phyloP scores from a whole-genome alignment of 2,888 invertebrate species.

The Buathra laborator region DNA sequence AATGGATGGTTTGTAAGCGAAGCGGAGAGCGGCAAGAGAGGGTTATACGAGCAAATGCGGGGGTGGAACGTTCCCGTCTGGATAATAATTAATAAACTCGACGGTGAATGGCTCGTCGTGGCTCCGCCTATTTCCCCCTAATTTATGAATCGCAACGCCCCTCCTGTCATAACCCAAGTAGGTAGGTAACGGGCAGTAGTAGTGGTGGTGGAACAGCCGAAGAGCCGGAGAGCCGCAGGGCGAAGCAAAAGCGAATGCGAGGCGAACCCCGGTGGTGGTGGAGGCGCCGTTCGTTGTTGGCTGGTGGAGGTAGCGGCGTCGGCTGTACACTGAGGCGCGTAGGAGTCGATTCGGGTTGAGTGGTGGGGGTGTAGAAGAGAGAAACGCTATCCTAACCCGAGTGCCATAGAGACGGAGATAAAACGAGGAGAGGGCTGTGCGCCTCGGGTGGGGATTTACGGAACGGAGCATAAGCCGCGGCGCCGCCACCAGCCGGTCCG shows the following conservation, averaged over 20 bases:
- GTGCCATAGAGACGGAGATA: conserved; percentile 3
- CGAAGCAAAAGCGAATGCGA: conserved; percentile 18
- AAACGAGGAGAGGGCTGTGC: conserved; percentile 43
- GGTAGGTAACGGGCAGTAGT: conserved; percentile 58
- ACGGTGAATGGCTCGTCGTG: conserved; percentile 83
- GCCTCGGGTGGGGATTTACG: conserved; percentile 43
- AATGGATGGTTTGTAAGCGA: conserved; percentile 5
- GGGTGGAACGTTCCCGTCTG: conserved; percentile 69
- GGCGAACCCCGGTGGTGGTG: conserved; percentile 16
- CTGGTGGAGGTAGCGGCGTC: conserved; percentile 21
- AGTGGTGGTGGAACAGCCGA: conserved; percentile 58
- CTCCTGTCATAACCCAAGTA: conserved; percentile 83
- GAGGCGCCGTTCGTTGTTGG: conserved; percentile 15
- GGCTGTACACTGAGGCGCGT: conserved; percentile 60
- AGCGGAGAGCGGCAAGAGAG: conserved; percentile 34
- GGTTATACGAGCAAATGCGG: conserved; percentile 59
- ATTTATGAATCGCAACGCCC: conserved; percentile 85
- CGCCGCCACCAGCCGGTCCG: conserved; percentile 66
- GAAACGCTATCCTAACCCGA: not conserved
- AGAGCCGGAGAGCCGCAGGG: conserved; percentile 47
- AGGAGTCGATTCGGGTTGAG: conserved; percentile 68
- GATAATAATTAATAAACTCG: conserved; percentile 85
- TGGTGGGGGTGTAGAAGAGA: conserved; percentile 32
- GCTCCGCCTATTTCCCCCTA: conserved; percentile 83
- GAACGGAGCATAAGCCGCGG: conserved; percentile 61